A percentile compares a stretch with the other conserved stretches of the same genome.
Evolutionary conservation across 1,140 invertebrate genomes (phyloP).

Genomic region (Heterodera carotae): DNA sequence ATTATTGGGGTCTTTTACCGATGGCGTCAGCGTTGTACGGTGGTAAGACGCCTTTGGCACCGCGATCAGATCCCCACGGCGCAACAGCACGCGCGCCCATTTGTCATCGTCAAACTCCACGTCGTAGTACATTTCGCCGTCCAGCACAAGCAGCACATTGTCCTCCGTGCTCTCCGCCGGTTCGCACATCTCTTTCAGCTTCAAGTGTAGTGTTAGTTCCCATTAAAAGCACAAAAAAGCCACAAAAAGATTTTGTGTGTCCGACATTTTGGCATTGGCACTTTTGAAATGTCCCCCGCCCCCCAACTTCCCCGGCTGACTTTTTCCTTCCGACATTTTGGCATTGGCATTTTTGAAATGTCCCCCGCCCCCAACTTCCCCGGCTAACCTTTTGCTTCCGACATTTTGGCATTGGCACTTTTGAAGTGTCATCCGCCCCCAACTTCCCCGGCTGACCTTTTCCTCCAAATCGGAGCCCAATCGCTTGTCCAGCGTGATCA

Average conservation of each 20-base stretch:
- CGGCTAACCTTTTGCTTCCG: no score
- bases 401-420: no score
- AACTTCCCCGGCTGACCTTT: slow-evolving; percentile 13
- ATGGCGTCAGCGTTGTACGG: slow-evolving; percentile 59
- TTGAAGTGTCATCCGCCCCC: no score
- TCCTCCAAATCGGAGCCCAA: slow-evolving; percentile 31
- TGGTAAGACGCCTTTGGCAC: slow-evolving; percentile 57
- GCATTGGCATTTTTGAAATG: no score
- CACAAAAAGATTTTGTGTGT: no score
- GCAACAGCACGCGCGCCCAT: slow-evolving; percentile 56
- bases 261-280: no score
- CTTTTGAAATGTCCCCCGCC: no score
- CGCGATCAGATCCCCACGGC: slow-evolving; percentile 58
- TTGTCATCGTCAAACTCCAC: slow-evolving; percentile 47
- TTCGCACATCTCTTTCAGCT: slow-evolving; percentile 60
- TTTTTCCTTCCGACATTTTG: no score
- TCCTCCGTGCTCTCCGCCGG: slow-evolving; percentile 50
- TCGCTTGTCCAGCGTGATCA: slow-evolving; percentile 38
- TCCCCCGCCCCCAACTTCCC: no score
- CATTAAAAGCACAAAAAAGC: not conserved
- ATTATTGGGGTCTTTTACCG: slow-evolving; percentile 38
- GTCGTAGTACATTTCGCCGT: slow-evolving; percentile 49
- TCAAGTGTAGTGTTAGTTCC: no score
- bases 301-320: no score
- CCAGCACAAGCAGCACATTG: slow-evolving; percentile 56